A percentile compares a stretch with the other conserved stretches of the same genome.
Conservation (phyloP, 2,113 vertebrate species). For the Lates calcarifer region DNA sequence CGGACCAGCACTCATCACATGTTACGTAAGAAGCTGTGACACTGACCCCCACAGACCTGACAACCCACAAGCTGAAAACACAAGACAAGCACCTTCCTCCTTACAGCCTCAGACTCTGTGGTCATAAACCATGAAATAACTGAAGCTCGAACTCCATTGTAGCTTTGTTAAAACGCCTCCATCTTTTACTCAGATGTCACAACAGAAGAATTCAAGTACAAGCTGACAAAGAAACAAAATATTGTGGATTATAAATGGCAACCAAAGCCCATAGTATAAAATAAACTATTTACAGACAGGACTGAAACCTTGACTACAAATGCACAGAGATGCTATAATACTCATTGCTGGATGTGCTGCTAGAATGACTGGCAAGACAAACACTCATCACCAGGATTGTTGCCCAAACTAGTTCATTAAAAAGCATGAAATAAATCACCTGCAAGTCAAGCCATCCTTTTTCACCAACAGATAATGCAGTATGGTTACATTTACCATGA, state of each 20-base stretch:
- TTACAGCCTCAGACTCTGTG: not conserved
- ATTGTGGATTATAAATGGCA: not conserved
- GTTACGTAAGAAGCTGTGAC: conserved; percentile 57
- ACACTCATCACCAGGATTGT: not conserved
- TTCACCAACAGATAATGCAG: not conserved
- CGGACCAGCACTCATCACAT: conserved; percentile 41
- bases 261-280: not conserved
- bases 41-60: conserved; percentile 29
- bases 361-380: not conserved
- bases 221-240: not conserved
- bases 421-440: too few relatives aligned
- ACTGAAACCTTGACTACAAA: not conserved
- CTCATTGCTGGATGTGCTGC: not conserved
- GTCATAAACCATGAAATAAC: not conserved
- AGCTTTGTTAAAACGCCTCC: not conserved
- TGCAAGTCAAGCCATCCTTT: not conserved
- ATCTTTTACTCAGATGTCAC: conserved; percentile 5
- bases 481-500: not conserved
- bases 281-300: not conserved
- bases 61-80: conserved; percentile 26
- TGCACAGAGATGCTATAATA: not conserved
- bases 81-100: conserved; percentile 32
- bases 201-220: not conserved
- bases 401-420: too few relatives aligned
- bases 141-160: not conserved